Percentiles rank a stretch among this genome's conserved stretches.
Conservation (phyloP, 1,140 invertebrate genomes). For the Bradysia coprophila region DNA sequence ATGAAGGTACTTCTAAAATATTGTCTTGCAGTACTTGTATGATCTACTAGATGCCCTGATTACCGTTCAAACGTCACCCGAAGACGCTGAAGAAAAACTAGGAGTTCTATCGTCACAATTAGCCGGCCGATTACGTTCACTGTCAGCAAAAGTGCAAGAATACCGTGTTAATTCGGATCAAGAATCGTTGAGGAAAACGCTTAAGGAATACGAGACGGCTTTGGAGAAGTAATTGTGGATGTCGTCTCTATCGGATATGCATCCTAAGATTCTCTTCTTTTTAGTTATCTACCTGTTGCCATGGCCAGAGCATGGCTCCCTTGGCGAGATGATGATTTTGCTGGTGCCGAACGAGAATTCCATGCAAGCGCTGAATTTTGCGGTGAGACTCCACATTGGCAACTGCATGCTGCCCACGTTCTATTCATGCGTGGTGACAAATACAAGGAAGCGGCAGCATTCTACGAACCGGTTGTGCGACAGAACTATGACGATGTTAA, state of each 20-base stretch:
- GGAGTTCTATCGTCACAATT: conserved; percentile 87
- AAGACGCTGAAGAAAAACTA: conserved; percentile 93
- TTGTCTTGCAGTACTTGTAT: conserved; percentile 55
- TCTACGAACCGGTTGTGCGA: conserved; percentile 97
- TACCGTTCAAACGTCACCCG: conserved; percentile 90
- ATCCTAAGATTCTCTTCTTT: too few species aligned
- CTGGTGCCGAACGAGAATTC: conserved; percentile 87
- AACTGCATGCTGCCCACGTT: conserved; percentile 94
- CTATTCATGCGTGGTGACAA: conserved; percentile 99
- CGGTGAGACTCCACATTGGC: conserved; percentile 92
- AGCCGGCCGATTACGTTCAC: conserved; percentile 75
- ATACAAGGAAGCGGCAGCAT: conserved; percentile 93
- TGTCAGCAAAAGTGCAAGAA: conserved; percentile 87
- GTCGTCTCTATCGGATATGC: neutral
- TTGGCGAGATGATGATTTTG: conserved; percentile 94
- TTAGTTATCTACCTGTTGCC: conserved; percentile 71
- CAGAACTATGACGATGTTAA: conserved; percentile 85
- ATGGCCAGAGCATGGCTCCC: conserved; percentile 99
- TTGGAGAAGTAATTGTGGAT: conserved; percentile 59
- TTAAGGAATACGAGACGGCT: conserved; percentile 86
- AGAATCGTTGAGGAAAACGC: conserved; percentile 70
- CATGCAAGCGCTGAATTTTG: conserved; percentile 96
- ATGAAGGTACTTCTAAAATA: neutral
- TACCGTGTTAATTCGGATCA: conserved; percentile 74
- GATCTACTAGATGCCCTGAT: conserved; percentile 89